These are phyloP conservation scores for Cantharis nigra DNA, from an alignment of 2,888 invertebrate genomes.

Conservation along the genomic window DNA sequence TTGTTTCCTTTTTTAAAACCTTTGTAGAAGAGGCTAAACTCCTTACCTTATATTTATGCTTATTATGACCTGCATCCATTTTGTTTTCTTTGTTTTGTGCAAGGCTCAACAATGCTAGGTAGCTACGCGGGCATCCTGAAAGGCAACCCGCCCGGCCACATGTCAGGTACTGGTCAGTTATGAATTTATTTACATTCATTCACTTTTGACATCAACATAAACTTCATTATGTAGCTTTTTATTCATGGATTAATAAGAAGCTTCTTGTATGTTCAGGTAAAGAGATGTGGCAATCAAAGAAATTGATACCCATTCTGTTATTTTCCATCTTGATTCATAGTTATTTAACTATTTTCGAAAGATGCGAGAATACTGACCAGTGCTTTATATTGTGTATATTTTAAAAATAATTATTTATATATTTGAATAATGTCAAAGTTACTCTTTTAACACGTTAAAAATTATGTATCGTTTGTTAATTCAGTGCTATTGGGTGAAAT, in stretches of 20 bases:
- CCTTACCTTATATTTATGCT: conserved; percentile 42
- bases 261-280: conserved; percentile 6
- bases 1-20: background rate
- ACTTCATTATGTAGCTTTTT: background rate
- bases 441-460: background rate
- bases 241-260: background rate
- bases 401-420: background rate
- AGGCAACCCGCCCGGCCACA: conserved; percentile 78
- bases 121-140: conserved; percentile 91
- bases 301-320: background rate
- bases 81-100: conserved; percentile 54
- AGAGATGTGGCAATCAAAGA: background rate
- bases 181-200: conserved; percentile 33
- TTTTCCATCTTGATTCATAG: background rate
- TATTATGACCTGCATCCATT: conserved; percentile 47
- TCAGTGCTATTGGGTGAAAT: no score
- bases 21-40: conserved; percentile 4
- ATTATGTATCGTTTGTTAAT: background rate
- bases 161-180: conserved; percentile 83
- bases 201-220: background rate
- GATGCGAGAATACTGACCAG: conserved; percentile 1
- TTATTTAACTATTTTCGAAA: background rate
- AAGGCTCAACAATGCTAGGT: conserved; percentile 60
- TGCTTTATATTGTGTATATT: conserved; percentile 4
- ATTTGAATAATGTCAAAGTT: background rate